Conservation (phyloP, 2,888 invertebrate species). For the Acronicta alni region DNA sequence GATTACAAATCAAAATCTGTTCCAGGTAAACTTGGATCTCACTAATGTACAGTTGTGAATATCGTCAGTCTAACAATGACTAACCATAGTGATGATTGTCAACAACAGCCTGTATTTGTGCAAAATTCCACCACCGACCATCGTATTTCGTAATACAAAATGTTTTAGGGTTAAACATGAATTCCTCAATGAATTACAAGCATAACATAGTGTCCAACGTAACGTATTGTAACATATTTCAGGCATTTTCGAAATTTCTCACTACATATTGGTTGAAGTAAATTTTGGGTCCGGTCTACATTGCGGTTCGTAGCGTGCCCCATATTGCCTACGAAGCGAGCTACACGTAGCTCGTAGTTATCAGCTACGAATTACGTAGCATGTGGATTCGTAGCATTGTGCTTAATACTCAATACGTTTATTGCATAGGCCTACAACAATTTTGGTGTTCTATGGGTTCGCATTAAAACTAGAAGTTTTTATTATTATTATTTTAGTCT, state of each 20-base stretch:
- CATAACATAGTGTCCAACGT: neutral
- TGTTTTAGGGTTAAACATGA: neutral
- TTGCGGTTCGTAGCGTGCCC: conserved; percentile 25
- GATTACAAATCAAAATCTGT: too few relatives aligned
- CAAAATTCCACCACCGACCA: neutral
- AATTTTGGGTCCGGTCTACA: conserved; percentile 35
- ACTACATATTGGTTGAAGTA: conserved; percentile 35
- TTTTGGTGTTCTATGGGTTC: too few relatives aligned
- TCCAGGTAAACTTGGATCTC: too few relatives aligned
- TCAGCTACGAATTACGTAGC: conserved; percentile 35
- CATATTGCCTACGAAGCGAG: conserved; percentile 29
- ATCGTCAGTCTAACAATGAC: too few relatives aligned
- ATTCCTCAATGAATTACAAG: neutral
- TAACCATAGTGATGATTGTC: too few relatives aligned
- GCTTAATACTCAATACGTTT: too few relatives aligned
- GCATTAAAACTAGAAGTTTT: too few relatives aligned
- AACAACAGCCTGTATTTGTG: too few relatives aligned
- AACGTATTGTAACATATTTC: conserved; percentile 20
- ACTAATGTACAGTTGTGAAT: too few relatives aligned
- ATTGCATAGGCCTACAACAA: too few relatives aligned
- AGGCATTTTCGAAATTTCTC: conserved; percentile 33
- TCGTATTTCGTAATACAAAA: neutral
- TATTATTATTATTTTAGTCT: too few relatives aligned
- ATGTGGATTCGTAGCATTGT: conserved; percentile 3
- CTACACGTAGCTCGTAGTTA: conserved; percentile 35